Base-by-base conservation (phyloP, 2,797 vertebrate species). In the Peromyscus aztecus region DNA sequence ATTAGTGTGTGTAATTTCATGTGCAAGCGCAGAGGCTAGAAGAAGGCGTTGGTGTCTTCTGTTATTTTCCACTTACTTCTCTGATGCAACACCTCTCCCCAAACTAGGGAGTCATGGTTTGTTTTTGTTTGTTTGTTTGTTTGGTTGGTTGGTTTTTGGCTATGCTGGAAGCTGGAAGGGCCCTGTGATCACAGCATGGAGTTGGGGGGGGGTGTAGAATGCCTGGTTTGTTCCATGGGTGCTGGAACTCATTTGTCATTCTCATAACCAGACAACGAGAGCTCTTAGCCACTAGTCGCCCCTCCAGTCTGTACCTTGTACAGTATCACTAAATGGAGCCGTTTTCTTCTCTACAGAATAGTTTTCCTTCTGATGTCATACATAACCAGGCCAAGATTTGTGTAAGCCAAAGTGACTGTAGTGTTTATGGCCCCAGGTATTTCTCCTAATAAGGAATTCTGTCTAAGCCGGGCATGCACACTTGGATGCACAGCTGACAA, bases 351-450 rank as follows among this genome's bases (percentile, higher is more conserved):
- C 16, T 49, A 14, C 61, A 85, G 83, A 85, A 24, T n/a, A 69
- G 43, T 69, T 69, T 52, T 87, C 89, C 71, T 92, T 95, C 73
- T 71, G n/a, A 57, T 71, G 11, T 82, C 34, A 49, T 86, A 95
- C 14, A 88, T 8, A 65, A 84, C 73, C 31, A 37, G 14, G 57
- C 4, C 57, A 31, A 76, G 89, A 29, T 65, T 61, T 83, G 89
- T 75, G 55, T 63, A 89, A 89, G 21, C 9, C 87, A 24, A 82
- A 87, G 91, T 2, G 7, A 16, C 9, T 29, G 2, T 37, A 12
- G 12, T 49, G 92, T 88, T 34, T 75, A 0, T 84, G 84, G 94
- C 77, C 13, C 77, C 1, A 86, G 40, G 3, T 23, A 37, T 63
- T 95, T 55, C 57, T 55, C 27, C 23, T 69, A 80, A 91, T 49